phyloP scores from a whole-genome alignment of 2,888 invertebrate species.

The Drosophila hamatofila region DNA sequence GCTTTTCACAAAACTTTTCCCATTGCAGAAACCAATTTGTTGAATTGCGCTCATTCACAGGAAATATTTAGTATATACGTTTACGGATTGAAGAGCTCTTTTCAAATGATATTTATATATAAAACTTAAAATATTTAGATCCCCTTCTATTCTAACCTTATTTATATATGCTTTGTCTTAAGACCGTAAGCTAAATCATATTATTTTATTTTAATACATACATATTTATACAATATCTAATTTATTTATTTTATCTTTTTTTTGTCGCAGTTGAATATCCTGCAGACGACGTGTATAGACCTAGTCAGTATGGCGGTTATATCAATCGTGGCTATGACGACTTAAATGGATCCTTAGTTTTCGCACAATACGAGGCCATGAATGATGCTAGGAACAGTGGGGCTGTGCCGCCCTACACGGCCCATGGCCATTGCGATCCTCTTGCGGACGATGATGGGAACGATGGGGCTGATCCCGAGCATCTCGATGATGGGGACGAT shows the following conservation, averaged over 20 bases:
- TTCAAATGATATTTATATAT: background rate
- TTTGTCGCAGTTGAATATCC: conserved; percentile 70
- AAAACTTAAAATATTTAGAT: background rate
- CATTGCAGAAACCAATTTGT: background rate
- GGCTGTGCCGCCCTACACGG: conserved; percentile 51
- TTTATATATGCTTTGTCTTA: background rate
- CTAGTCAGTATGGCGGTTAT: conserved; percentile 62
- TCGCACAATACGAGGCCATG: conserved; percentile 75
- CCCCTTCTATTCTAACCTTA: background rate
- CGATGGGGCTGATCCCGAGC: conserved; percentile 17
- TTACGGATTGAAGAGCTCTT: background rate
- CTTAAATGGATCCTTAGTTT: conserved; percentile 69
- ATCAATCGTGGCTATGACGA: conserved; percentile 78
- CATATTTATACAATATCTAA: background rate
- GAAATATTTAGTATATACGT: background rate
- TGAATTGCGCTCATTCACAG: background rate
- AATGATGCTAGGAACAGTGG: conserved; percentile 42
- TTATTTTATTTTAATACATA: too few relatives aligned
- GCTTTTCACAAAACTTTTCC: background rate
- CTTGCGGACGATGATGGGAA: conserved; percentile 21
- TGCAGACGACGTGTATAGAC: conserved; percentile 63
- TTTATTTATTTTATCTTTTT: background rate
- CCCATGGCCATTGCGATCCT: background rate
- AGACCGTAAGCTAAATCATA: background rate
- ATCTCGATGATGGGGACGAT: conserved; percentile 29